These are phyloP conservation scores for Scolopax bukidnonensis DNA, from an alignment of 2,797 vertebrate genomes.

Conservation along the genomic window DNA sequence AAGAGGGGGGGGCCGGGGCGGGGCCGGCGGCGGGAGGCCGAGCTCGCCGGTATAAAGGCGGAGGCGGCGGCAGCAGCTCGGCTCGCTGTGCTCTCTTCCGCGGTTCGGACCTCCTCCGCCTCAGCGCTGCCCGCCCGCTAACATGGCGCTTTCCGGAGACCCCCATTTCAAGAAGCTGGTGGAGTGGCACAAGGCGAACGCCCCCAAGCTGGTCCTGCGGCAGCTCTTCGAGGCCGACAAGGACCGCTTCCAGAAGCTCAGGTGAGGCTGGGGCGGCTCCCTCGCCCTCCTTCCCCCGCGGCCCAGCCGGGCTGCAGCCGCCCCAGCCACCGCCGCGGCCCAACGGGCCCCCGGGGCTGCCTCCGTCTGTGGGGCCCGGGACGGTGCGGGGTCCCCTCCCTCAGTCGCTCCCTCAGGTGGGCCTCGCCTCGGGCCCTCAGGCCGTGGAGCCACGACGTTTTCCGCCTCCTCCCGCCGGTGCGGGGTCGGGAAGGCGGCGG, in stretches of 20 bases:
- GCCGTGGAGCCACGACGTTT: not conserved
- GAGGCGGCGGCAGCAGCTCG: accelerated
- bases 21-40: not conserved
- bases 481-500: not conserved
- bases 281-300: not conserved
- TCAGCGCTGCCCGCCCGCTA: not conserved
- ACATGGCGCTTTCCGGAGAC: slow-evolving; percentile 85
- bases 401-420: not conserved
- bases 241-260: slow-evolving; percentile 89
- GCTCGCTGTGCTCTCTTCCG: accelerated
- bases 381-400: not conserved
- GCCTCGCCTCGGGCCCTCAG: not conserved
- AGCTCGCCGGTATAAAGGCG: not conserved
- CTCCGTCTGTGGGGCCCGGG: not conserved
- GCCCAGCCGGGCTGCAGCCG: not conserved
- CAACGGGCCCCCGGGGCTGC: not conserved
- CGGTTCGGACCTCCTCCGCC: accelerated
- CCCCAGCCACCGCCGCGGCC: not conserved
- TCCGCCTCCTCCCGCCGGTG: not conserved
- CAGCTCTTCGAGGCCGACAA: slow-evolving; percentile 88
- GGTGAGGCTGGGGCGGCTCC: slow-evolving; percentile 72
- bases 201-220: slow-evolving; percentile 85
- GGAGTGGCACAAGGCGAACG: slow-evolving; percentile 87
- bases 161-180: slow-evolving; percentile 87
- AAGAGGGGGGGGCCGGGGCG: too few relatives aligned